Base-by-base conservation (phyloP, 2,113 vertebrate species). In the Rhipidura dahli region DNA sequence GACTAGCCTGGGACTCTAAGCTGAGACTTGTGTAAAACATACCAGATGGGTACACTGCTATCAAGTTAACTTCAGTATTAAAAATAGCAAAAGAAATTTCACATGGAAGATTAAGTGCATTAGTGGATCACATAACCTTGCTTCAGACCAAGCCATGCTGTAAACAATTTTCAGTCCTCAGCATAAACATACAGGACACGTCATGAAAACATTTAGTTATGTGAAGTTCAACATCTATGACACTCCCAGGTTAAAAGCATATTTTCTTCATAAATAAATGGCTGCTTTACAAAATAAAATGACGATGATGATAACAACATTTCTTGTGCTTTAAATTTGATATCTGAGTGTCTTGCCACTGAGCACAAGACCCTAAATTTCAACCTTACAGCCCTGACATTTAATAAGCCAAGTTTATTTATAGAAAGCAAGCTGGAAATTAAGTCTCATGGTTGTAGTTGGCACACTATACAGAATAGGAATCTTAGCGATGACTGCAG, bases 331-430 rank as follows among this genome's bases (percentile, higher is more conserved):
- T 87, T 96, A 72, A 89, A 87, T 81, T 12, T 72, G 33, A 82
- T 78, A 83, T 93, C 59, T 33, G 50, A 79, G 45, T 19, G 56
- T 88, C 72, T 42, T 72, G 45, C 39, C 7, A 10, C 75, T n/a
- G 12, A 23, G 50, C 69, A 90, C 71, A 93, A 83, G 84, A 89
- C 70, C 50, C 59, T 89, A 72, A 11, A 7, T 70, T 70, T 78
- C 45, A 89, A 35, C 56, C 73, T 70, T 94, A 88, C 66, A 86
- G 59, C 15, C 57, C 8, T 91, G 85, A 93, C 83, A 95, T 94
- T 97, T 86, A 83, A 87, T 61, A 95, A 85, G 65, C 83, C 87
- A 93, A 83, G 51, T 81, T 97, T 96, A 96, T 94, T 96, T 87
- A 93, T 96, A 94, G 82, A 89, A 96, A 94, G 66, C 56, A 39